Conservation (phyloP, 2,113 vertebrate species). For the Sterrhoptilus dennistouni region DNA sequence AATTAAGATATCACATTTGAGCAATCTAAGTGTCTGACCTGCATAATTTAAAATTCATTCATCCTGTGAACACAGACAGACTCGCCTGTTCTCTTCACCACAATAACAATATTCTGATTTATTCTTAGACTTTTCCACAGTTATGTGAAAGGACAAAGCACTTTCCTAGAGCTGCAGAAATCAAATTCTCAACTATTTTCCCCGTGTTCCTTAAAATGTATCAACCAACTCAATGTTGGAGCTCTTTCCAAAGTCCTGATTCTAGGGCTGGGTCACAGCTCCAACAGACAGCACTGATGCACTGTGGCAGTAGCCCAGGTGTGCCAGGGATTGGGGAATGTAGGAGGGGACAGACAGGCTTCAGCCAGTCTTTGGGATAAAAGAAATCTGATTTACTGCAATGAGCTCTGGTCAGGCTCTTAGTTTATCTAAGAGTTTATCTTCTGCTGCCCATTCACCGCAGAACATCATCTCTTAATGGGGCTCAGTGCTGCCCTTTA, state of each 20-base stretch:
- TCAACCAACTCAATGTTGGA: not conserved
- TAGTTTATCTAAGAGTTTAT: not conserved
- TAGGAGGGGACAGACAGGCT: not conserved
- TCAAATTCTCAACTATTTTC: not conserved
- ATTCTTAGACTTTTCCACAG: not conserved
- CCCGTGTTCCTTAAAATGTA: not conserved
- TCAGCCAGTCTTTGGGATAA: not conserved
- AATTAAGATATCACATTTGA: not conserved
- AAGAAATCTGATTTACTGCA: not conserved
- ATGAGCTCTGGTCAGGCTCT: not conserved
- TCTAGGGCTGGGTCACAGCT: not conserved
- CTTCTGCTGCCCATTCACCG: not conserved
- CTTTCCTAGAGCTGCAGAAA: not conserved
- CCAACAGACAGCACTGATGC: not conserved
- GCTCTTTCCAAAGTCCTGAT: not conserved
- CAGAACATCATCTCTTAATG: not conserved
- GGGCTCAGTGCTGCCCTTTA: not conserved
- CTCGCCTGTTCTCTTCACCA: not conserved
- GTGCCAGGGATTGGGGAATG: not conserved
- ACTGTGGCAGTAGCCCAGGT: not conserved
- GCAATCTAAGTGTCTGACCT: not conserved
- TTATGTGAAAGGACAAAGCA: not conserved
- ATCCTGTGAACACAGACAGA: not conserved
- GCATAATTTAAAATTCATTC: not conserved
- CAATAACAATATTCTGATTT: not conserved